Evolutionary conservation across 2,797 vertebrate genomes (phyloP).

Genomic region (Potorous gilbertii): DNA sequence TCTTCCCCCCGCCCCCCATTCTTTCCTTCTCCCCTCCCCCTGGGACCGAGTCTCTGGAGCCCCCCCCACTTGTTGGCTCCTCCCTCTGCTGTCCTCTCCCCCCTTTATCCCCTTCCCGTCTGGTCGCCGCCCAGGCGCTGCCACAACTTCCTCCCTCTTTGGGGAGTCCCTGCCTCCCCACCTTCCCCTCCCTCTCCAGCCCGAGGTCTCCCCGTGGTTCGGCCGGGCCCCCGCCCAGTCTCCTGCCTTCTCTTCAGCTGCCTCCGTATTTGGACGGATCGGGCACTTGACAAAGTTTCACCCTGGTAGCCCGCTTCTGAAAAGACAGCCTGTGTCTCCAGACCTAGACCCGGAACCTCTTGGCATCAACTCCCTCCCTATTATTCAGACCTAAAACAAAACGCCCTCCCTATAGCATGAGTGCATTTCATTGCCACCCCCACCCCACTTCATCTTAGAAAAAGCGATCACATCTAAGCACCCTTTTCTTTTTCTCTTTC

Average conservation of each 20-base stretch:
- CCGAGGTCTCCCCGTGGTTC: constrained; percentile 63
- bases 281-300: constrained; percentile 16
- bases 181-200: constrained; percentile 50
- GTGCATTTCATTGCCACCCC: background rate
- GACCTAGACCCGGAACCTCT: background rate
- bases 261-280: constrained; percentile 11
- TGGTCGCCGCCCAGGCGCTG: background rate
- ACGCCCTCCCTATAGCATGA: background rate
- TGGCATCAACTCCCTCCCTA: background rate
- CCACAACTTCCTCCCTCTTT: background rate
- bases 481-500: background rate
- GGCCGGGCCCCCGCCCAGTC: constrained; percentile 13
- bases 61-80: background rate
- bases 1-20: background rate
- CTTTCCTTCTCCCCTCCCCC: background rate
- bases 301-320: background rate
- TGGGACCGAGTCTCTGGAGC: background rate
- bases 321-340: background rate
- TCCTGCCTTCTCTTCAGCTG: background rate
- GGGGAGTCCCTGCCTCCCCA: constrained; percentile 11
- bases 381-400: background rate
- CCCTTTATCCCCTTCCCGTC: background rate
- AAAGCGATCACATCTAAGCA: background rate
- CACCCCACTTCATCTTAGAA: background rate
- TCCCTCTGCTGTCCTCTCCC: background rate